Evolutionary conservation across 2,797 vertebrate genomes (phyloP), one percentile per base, ranked within the genome.

Genomic region (Pagetopsis macropterus): DNA sequence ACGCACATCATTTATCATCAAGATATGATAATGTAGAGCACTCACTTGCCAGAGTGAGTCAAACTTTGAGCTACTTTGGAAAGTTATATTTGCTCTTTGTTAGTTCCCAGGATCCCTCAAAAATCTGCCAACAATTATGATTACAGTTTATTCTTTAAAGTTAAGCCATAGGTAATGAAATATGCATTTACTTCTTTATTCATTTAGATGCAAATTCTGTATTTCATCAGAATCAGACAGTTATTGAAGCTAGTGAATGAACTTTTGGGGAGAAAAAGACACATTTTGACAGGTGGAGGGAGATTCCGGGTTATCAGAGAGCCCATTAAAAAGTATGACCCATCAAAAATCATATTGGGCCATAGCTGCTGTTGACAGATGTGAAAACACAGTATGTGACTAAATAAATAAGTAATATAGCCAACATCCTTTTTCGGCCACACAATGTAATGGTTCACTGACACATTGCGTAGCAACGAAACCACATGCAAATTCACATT

Each of bases 21-120:
- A 49, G 46, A 52, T 70, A 54, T 81, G 62, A 70, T 62, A 55
- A 82, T 72, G 59, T 66, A 68, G 48, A 62, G 27, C 1, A 56
- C 13, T 37, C 33, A 9, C 33, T 57, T 60, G 11, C 11, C 43
- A 66, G 31, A 56, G n/a, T 2, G 19, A 67, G 4, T 65, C 33
- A 40, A 57, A 66, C 51, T 55, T 56, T 67, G 7, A 48, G 40
- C 11, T 44, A 31, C 15, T 44, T 14, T 17, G 45, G 6, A 8
- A 31, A 2, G 31, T 9, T 43, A 19, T 72, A 79, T 66, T 60
- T 72, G 41, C 12, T 17, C 41, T 13, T 55, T 49, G 17, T 33
- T 15, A n/a, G 62, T 16, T 45, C 7, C 1, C 43, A 54, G 52
- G 58, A 44, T n/a, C 46, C 51, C 31, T 40, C 3, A 64, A 58